These are phyloP conservation scores for Ptychodera flava DNA, from an alignment of 35 echinoderm and acorn worm genomes.

Conservation along the genomic window DNA sequence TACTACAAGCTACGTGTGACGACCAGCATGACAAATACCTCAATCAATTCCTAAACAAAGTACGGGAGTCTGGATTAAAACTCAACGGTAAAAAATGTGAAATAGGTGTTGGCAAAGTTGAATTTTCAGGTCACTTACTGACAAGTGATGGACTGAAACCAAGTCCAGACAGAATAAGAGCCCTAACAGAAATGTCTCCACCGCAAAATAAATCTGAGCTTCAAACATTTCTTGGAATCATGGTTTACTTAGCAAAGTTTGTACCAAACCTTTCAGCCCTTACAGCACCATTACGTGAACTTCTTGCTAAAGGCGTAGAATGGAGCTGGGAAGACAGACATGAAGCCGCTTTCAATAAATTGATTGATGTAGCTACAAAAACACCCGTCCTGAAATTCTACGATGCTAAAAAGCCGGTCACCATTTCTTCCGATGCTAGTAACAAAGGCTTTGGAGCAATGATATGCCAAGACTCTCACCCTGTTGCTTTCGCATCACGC, in stretches of 20 bases:
- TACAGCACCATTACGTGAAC: conserved; percentile 15
- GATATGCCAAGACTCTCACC: conserved; percentile 21
- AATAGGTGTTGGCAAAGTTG: conserved; percentile 11
- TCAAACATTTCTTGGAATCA: conserved; percentile 1
- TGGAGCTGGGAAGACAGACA: conserved; percentile 22
- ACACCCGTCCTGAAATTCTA: conserved; percentile 27
- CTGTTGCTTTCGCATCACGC: conserved; percentile 25
- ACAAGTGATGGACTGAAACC: conserved; percentile 24
- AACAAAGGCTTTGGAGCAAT: conserved; percentile 22
- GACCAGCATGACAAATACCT: neutral
- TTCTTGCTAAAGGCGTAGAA: conserved; percentile 24
- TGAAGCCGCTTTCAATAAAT: neutral
- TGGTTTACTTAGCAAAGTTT: conserved; percentile 15
- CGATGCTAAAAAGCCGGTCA: neutral
- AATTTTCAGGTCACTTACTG: conserved; percentile 28
- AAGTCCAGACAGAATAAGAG: neutral
- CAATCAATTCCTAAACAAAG: neutral
- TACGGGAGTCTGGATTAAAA: neutral
- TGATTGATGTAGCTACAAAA: neutral
- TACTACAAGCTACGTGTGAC: too few species aligned
- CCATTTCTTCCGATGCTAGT: conserved; percentile 24
- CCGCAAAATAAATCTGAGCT: neutral
- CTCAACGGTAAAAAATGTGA: conserved; percentile 5
- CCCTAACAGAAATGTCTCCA: neutral
- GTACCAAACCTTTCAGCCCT: conserved; percentile 17